Evolutionary conservation across 92 coral and sea anemone genomes (phyloP).

Genomic region (Palythoa caribaeorum): DNA sequence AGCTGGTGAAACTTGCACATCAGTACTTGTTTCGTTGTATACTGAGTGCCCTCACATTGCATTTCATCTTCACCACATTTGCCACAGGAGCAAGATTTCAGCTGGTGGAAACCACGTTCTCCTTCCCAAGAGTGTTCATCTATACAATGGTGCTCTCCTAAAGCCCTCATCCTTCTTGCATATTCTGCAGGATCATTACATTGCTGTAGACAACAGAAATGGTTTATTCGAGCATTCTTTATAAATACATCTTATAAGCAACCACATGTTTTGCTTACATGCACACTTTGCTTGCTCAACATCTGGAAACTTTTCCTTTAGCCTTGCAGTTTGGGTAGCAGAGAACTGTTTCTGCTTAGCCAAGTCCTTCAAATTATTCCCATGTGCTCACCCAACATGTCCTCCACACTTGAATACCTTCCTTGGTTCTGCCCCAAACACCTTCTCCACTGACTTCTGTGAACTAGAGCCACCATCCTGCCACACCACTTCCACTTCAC

Average conservation of each 20-base stretch:
- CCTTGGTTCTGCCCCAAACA: conserved; percentile 24
- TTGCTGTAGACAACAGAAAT: conserved; percentile 51
- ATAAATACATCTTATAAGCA: conserved; percentile 45
- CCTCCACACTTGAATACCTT: conserved; percentile 61
- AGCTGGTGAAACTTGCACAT: conserved; percentile 4
- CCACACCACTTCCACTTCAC: conserved; percentile 57
- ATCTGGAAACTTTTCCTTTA: conserved; percentile 21
- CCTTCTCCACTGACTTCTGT: no score
- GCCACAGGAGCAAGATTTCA: conserved; percentile 1
- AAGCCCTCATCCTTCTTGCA: conserved; percentile 52
- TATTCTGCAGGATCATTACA: conserved; percentile 47
- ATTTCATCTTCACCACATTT: conserved; percentile 10
- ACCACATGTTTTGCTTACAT: conserved; percentile 49
- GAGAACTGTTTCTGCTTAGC: conserved; percentile 39
- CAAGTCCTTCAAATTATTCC: conserved; percentile 49
- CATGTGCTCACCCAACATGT: conserved; percentile 68
- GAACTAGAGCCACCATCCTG: conserved; percentile 61
- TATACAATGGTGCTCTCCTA: conserved; percentile 43
- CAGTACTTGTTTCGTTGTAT: conserved; percentile 15
- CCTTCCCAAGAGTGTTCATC: conserved; percentile 52
- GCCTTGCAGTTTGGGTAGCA: not conserved
- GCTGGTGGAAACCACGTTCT: conserved; percentile 33
- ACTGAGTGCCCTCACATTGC: conserved; percentile 20
- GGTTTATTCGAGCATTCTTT: conserved; percentile 19
- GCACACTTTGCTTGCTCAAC: conserved; percentile 49